Evolutionary conservation across 2,113 vertebrate species (phyloP), one percentile per base, ranked within the genome.

Genomic region (Mixornis gularis): DNA sequence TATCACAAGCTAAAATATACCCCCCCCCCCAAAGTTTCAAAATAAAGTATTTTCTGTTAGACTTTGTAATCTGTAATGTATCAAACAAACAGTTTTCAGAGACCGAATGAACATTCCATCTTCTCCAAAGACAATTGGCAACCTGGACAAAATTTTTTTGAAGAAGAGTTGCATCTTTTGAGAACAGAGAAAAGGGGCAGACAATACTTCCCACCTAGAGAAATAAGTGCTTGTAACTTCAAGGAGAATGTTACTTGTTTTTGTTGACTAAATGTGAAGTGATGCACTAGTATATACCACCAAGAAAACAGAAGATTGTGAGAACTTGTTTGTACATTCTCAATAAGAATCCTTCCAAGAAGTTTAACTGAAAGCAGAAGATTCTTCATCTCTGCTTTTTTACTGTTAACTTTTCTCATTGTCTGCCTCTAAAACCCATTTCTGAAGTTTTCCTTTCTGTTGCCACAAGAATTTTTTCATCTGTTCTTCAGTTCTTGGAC

Each of bases 1-100:
- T 77, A 85, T 22, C 32, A 43, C 19, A 59, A 43, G 27, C 9
- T 24, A 44, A 55, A 38, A 65, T 19, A 58, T 1, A 41, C 53
- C 2, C 1, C 1, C 1, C 1, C 4, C 13, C 6, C 1, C 5
- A 2, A 58, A 48, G 20, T 59, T 63, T 77, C 36, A 70, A 90
- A 83, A 46, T 13, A 64, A 58, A 24, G 0, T 36, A 7, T 20
- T 41, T 71, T 40, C 48, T 3, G 2, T 60, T 27, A 60, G 25
- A 17, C 11, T 38, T 25, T 3, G 1, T 60, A 60, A 38, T 17
- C 58, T 21, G 3, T 22, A 52, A n/a, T 0, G 1, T 53, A n/a
- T 24, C 53, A 86, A 77, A 48, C 10, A 63, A n/a, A 46, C 1
- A 38, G 17, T 41, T 91, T 69, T 85, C 69, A 55, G 66, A 71